Base-by-base conservation (phyloP, 2,888 invertebrate genomes). In the Diplazon laetatorius region DNA sequence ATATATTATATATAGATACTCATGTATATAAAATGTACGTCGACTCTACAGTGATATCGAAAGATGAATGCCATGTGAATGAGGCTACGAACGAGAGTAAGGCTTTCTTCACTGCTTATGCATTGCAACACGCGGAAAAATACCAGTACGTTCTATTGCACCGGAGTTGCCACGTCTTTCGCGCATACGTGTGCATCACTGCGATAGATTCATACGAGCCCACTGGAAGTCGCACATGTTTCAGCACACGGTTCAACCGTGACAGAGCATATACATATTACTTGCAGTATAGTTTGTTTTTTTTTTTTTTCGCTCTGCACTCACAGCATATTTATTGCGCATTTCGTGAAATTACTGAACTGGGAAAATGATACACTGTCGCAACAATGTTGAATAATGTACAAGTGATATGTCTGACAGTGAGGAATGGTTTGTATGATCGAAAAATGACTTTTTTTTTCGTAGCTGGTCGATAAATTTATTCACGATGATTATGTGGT, bases 61-160 rank as follows among this genome's bases (percentile, higher is more conserved):
- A 65, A 20, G n/a, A 65, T 35, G 35, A 65, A 65, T 48, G n/a
- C 44, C 10, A 30, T 16, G 14, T 25, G 18, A 12, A 35, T 35
- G n/a, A 63, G 63, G 12, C 20, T 35, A 8, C 30, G 35, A 2
- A 14, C 1, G 18, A 20, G 55, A 48, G 46, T 12, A 69, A 72
- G 78, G 68, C 63, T 74, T 60, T 44, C 62, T 74, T 77, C 39
- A 74, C 70, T 77, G 80, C 80, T 81, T 77, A 81, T 80, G 74
- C 80, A 63, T 14, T 37, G 65, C 55, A 72, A 59, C 59, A 42
- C 55, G 68, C 59, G 68, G 70, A 63, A 81, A 74, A 30, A 30
- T 30, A 6, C 6, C 30, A 30, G 30, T 2, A 30, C 2, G 30
- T 30, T 30, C 30, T 6, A 30, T 6, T 30, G 4, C 30, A 30